Evolutionary conservation across 92 coral and sea anemone genomes (phyloP), one percentile per base, ranked within the genome.

Genomic region (Zoanthus sansibaricus): DNA sequence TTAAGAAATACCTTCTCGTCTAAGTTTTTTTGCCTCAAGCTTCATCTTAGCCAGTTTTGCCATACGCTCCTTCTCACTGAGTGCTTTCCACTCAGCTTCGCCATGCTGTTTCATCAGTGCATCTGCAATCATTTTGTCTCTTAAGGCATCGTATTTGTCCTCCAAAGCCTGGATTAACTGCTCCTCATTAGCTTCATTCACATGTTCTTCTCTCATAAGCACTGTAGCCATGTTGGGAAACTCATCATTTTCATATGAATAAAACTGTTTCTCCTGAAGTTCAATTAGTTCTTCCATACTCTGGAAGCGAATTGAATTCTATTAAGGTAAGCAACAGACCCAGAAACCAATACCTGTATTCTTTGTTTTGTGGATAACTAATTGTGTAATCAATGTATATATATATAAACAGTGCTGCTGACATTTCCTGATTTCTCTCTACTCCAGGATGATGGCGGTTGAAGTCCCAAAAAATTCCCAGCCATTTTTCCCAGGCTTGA

Each of bases 61-160:
- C 88, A 92, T 91, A 37, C 97, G 95, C 9, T 97, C 99, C 56
- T 89, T 91, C 86, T 97, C 98, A 55, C 91, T 88, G 80, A 97
- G 91, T 8, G 97, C 95, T 78, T 84, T 89, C 98, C 99, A 97
- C 85, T 95, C 99, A 4, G 95, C 89, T 37, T 92, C 95, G 59
- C 99, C 97, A 76, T 93, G 75, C 86, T 97, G 98, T 32, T 93
- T 91, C 68, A 95, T 89, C 78, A 97, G 88, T 6, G 97, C 94
- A 21, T 97, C 99, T 25, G 98, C 91, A 78, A 97, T 72, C 71
- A 97, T 91, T 85, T 91, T 97, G 90, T 97, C 98, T 58, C 95
- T 91, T 86, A 97, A 93, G 8, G 95, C 98, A 77, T 97, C 99
- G 83, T 95, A 97, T 79, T 97, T 97, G 86, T 93, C 93, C 75